These are phyloP conservation scores for Hippolais icterina DNA, from an alignment of 2,113 vertebrate species.

Conservation along the genomic window DNA sequence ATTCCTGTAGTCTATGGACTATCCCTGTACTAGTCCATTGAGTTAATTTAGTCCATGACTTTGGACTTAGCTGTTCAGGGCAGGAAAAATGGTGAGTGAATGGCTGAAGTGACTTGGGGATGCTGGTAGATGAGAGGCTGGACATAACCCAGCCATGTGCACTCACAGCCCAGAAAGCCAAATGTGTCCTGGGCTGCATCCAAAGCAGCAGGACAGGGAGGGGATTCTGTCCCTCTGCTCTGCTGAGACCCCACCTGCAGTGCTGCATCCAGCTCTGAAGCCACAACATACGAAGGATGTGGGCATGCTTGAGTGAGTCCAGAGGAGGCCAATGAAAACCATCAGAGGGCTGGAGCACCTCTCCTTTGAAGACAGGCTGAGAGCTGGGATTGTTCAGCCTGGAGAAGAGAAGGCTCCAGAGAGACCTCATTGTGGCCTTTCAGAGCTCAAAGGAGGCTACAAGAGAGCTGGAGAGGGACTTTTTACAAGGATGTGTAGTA, in stretches of 20 bases:
- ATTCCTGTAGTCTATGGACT: not conserved
- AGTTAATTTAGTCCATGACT: not conserved
- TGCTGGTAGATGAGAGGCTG: not conserved
- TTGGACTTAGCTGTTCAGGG: not conserved
- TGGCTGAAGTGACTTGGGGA: not conserved
- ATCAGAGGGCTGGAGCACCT: not conserved
- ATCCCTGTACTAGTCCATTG: not conserved
- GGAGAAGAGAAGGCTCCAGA: not conserved
- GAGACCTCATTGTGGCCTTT: not conserved
- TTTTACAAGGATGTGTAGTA: not conserved
- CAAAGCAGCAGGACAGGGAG: not conserved
- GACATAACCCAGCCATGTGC: rapidly evolving
- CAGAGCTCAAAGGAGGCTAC: not conserved
- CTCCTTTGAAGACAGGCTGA: not conserved
- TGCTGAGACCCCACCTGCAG: not conserved
- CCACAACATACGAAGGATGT: not conserved
- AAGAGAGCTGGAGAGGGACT: not conserved
- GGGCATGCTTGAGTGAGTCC: not conserved
- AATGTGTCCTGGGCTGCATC: rapidly evolving
- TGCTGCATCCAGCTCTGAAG: rapidly evolving
- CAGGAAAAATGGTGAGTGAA: not conserved
- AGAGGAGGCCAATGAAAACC: not conserved
- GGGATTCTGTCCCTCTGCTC: not conserved
- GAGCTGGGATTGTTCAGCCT: not conserved
- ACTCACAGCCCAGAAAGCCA: not conserved